Percentiles rank a stretch among this genome's conserved stretches.
Evolutionary conservation across 53 echinoderm and acorn worm genomes (phyloP).

Genomic region (Luidia sarsii): DNA sequence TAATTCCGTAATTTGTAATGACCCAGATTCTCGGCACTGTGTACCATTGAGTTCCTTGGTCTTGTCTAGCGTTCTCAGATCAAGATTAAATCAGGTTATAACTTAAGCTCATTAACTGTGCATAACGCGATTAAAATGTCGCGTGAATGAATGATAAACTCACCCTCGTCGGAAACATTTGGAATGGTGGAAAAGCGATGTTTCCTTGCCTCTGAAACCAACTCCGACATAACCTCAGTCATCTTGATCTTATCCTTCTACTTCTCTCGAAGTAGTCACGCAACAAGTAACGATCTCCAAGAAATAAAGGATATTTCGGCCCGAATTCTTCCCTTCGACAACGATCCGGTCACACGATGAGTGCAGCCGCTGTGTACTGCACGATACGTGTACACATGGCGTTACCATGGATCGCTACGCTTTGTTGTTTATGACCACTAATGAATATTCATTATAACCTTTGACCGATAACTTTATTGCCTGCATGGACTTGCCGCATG

Average conservation of each 20-base stretch:
- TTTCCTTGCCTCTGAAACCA: slow-evolving; percentile 92
- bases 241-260: slow-evolving; percentile 47
- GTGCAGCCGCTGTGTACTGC: neutral
- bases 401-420: slow-evolving; percentile 42
- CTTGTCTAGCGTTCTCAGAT: too few relatives aligned
- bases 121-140: too few relatives aligned
- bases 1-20: too few relatives aligned
- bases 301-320: neutral
- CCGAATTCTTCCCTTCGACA: too few relatives aligned
- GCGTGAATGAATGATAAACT: slow-evolving; percentile 47
- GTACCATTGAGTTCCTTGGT: too few relatives aligned
- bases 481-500: neutral
- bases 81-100: too few relatives aligned
- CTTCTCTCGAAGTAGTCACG: slow-evolving; percentile 38
- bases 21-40: too few relatives aligned
- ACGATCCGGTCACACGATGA: too few relatives aligned
- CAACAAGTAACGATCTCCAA: neutral
- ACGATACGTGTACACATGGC: slow-evolving; percentile 10
- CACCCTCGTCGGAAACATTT: slow-evolving; percentile 93
- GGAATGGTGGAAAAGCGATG: slow-evolving; percentile 97
- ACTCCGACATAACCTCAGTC: slow-evolving; percentile 86
- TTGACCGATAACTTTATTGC: neutral
- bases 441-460: slow-evolving; percentile 24
- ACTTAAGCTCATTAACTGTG: too few relatives aligned
- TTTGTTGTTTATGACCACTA: neutral